Base-by-base conservation (phyloP, 2,113 vertebrate genomes). In the Fukomys damarensis region DNA sequence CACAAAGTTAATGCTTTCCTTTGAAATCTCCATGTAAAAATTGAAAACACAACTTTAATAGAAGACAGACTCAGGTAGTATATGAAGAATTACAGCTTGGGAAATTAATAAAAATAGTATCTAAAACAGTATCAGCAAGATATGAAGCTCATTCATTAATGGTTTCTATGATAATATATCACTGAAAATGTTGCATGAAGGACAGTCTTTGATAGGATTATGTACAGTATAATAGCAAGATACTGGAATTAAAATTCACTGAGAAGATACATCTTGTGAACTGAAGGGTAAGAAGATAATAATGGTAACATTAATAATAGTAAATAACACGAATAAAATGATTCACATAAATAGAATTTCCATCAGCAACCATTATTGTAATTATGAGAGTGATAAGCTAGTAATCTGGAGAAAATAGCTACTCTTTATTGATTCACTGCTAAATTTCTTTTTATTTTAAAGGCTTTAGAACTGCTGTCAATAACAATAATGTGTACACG, bases 41-140 rank as follows among this genome's bases (percentile, higher is more conserved):
- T 98, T 87, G 97, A 98, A 98, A 98, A 58, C 97, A 98, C 94
- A 98, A 98, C 98, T 98, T 99, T 98, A 98, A 98, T 98, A 98
- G 96, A 98, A 98, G 98, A 98, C 98, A 99, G 98, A 98, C 96
- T 97, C 98, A 98, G 98, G 98, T 98, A 97, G 93, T 91, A 84
- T 97, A 95, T 98, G 98, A 98, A 99, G 98, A 98, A 98, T 98
- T 98, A 97, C 98, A 98, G 98, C 98, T 98, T 98, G 98, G 98
- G 98, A 99, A 99, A 99, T 99, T 98, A 99, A 99, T 99, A 99
- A 99, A 99, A 99, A 99, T 98, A 98, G 98, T 99, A 99, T 99
- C 98, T 99, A 98, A 99, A 99, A 98, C 97, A 98, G 99, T 99
- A 98, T 99, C 99, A 99, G 99, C 98, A 99, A 99, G 98, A 99